Percentiles rank a stretch among this genome's conserved stretches.
phyloP scores from a whole-genome alignment of 2,797 vertebrate species.

The Darevskia mixta region DNA sequence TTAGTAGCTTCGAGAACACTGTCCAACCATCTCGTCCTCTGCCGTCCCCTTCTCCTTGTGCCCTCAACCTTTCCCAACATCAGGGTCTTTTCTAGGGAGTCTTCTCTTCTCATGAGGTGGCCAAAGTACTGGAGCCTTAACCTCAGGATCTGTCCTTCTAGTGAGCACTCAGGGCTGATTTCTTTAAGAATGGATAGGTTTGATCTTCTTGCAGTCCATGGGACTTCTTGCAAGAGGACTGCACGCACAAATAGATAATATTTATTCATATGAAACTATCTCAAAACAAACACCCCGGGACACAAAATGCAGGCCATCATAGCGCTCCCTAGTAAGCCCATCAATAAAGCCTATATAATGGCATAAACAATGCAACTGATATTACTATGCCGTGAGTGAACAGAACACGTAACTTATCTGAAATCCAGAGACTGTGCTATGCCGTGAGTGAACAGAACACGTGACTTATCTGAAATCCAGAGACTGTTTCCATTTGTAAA shows the following conservation, averaged over 20 bases:
- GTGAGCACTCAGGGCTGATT: no score
- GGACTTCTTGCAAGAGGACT: no score
- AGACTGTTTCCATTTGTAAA: background rate
- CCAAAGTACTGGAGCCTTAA: no score
- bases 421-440: background rate
- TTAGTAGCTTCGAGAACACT: no score
- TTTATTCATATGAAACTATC: background rate
- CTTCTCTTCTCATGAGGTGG: no score
- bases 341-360: background rate
- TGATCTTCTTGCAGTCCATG: no score
- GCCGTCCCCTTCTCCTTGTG: no score
- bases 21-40: no score
- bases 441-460: background rate
- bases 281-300: background rate
- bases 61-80: no score
- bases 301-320: background rate
- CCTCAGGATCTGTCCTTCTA: no score
- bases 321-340: background rate
- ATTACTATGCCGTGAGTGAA: background rate
- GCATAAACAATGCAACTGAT: background rate
- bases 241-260: background rate
- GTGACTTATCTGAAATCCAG: conserved; percentile 1
- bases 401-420: background rate
- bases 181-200: no score
- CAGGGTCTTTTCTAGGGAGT: no score